Conservation (phyloP, 2,888 invertebrate species). For the Drosophila kambysellisi region DNA sequence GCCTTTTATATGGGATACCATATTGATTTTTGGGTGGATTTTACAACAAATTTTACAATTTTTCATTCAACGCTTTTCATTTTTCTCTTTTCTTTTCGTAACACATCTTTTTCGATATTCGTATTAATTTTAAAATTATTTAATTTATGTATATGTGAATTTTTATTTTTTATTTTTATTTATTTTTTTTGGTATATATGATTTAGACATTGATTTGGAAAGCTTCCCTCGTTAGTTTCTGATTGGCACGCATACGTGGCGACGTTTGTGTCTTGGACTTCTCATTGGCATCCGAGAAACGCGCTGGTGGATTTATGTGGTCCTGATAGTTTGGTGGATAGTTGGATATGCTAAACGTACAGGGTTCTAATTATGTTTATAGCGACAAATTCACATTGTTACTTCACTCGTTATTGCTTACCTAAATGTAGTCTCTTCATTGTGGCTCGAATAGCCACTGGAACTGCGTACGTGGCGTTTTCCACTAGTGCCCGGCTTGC, state of each 20-base stretch:
- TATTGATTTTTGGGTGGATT: slow-evolving; percentile 59
- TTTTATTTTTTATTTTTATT: background rate
- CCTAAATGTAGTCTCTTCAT: slow-evolving; percentile 94
- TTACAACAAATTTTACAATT: slow-evolving; percentile 66
- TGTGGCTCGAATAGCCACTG: slow-evolving; percentile 93
- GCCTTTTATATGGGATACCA: slow-evolving; percentile 26
- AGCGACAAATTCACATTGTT: slow-evolving; percentile 45
- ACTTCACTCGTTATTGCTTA: slow-evolving; percentile 76
- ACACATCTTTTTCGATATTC: slow-evolving; percentile 41
- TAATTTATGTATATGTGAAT: background rate
- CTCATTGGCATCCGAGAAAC: slow-evolving; percentile 90
- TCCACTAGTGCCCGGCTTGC: slow-evolving; percentile 86
- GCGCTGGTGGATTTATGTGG: slow-evolving; percentile 93
- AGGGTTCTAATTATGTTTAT: slow-evolving; percentile 77
- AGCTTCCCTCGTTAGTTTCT: slow-evolving; percentile 88
- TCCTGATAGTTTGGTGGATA: slow-evolving; percentile 92
- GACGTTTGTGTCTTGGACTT: slow-evolving; percentile 85
- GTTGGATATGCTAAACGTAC: slow-evolving; percentile 89
- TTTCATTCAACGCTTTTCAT: slow-evolving; percentile 42
- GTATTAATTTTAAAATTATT: slow-evolving; percentile 21
- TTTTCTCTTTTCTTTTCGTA: slow-evolving; percentile 28
- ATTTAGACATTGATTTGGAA: slow-evolving; percentile 92
- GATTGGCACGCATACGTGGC: slow-evolving; percentile 86
- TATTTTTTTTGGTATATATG: slow-evolving; percentile 26
- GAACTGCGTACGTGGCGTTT: slow-evolving; percentile 92